These are phyloP conservation scores for Apostichopus parvimensis DNA, from an alignment of 35 echinoderm and acorn worm species.

Conservation along the genomic window DNA sequence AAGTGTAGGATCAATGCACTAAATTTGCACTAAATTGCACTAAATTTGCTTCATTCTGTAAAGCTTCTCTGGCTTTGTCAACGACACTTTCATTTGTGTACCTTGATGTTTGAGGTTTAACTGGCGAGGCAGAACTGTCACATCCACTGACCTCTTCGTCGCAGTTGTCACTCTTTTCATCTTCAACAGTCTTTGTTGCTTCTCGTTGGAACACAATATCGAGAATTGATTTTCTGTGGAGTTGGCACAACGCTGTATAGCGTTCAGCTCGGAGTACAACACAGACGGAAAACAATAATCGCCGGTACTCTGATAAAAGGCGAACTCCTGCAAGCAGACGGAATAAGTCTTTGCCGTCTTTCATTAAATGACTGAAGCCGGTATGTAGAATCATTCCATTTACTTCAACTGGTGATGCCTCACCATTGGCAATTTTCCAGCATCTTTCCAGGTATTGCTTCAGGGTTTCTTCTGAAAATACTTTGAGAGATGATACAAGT, in stretches of 20 bases:
- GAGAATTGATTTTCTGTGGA: neutral
- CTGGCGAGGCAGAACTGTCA: neutral
- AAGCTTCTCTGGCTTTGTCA: neutral
- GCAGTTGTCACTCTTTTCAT: neutral
- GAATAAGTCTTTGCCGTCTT: slow-evolving; percentile 16
- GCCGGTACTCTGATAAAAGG: neutral
- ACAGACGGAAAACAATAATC: neutral
- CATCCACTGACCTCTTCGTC: neutral
- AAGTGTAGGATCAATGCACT: neutral
- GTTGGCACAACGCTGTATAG: neutral
- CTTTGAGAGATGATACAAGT: slow-evolving; percentile 2
- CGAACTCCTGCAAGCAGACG: neutral
- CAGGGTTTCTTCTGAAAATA: slow-evolving; percentile 9
- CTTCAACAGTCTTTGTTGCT: neutral
- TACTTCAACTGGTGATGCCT: neutral
- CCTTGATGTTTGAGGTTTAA: neutral
- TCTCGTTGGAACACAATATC: neutral
- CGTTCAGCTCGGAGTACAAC: neutral
- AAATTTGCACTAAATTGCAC: too few relatives aligned
- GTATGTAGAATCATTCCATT: slow-evolving; percentile 41
- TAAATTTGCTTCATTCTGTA: neutral
- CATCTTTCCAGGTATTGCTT: neutral
- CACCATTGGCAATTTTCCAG: slow-evolving; percentile 22
- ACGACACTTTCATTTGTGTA: neutral
- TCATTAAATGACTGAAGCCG: slow-evolving; percentile 37